phyloP scores from a whole-genome alignment of 2,113 vertebrate genomes.

The Spizaetus ornatus region DNA sequence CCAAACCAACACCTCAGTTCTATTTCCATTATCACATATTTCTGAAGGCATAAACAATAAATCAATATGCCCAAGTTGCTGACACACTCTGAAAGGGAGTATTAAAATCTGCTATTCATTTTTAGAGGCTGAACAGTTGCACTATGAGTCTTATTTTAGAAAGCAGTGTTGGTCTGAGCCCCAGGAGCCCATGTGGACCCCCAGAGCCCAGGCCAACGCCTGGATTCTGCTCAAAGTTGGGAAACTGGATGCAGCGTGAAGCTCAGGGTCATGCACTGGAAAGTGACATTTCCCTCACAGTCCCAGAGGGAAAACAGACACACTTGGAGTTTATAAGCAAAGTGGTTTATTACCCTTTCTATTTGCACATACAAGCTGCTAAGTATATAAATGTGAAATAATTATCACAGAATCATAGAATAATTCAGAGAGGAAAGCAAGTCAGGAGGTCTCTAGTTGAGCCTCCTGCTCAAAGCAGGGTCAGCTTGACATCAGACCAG shows the following conservation, averaged over 20 bases:
- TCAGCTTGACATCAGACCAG: background rate
- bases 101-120: background rate
- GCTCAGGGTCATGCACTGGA: background rate
- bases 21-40: background rate
- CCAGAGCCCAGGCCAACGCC: background rate
- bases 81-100: background rate
- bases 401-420: background rate
- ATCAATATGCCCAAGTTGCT: background rate
- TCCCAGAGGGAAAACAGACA: background rate
- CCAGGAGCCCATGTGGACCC: background rate
- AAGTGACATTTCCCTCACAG: background rate
- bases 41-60: background rate
- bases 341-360: background rate
- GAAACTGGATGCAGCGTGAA: background rate
- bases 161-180: background rate
- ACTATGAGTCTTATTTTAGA: background rate
- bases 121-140: background rate
- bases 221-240: background rate
- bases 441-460: background rate
- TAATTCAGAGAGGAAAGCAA: background rate
- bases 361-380: background rate
- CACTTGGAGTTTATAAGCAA: background rate
- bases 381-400: background rate
- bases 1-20: background rate
- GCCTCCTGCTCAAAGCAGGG: background rate